phyloP scores from a whole-genome alignment of 2,888 invertebrate species.

The Gandaritis pyraliata region DNA sequence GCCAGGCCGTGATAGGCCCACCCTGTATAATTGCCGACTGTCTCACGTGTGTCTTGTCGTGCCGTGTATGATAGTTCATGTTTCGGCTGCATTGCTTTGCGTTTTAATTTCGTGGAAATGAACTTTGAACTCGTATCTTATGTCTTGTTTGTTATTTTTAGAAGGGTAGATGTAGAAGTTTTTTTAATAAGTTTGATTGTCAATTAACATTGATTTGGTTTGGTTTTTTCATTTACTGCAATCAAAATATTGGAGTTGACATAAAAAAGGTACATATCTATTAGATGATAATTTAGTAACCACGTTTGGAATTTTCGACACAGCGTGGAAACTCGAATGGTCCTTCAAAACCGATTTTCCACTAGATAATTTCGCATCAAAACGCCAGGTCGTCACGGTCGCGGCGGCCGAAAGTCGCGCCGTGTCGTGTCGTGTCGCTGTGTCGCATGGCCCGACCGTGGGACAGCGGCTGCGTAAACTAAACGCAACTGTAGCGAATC shows the following conservation, averaged over 20 bases:
- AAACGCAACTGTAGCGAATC: constrained; percentile 78
- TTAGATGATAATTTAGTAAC: constrained; percentile 12
- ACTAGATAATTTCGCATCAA: constrained; percentile 64
- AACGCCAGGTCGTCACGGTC: constrained; percentile 60
- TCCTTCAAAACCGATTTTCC: constrained; percentile 71
- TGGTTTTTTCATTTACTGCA: no score
- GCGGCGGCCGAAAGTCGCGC: constrained; percentile 45
- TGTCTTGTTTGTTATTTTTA: constrained; percentile 10
- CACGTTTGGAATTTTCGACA: constrained; percentile 50
- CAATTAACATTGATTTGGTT: no score
- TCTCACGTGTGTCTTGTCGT: constrained; percentile 60
- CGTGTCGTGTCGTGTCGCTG: constrained; percentile 41
- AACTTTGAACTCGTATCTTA: constrained; percentile 13
- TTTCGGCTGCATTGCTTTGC: constrained; percentile 35
- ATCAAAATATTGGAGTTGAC: no score
- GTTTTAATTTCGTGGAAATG: constrained; percentile 22
- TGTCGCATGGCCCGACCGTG: constrained; percentile 65
- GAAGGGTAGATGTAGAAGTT: neutral
- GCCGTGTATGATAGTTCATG: constrained; percentile 46
- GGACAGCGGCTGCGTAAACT: constrained; percentile 74
- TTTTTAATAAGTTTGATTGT: no score
- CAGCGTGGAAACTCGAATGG: constrained; percentile 63
- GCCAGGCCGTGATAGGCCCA: constrained; percentile 72
- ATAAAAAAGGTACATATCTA: no score
- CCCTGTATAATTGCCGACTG: constrained; percentile 76